These are phyloP conservation scores for Drosophila heteroneura DNA, from an alignment of 2,888 invertebrate genomes.

Conservation along the genomic window DNA sequence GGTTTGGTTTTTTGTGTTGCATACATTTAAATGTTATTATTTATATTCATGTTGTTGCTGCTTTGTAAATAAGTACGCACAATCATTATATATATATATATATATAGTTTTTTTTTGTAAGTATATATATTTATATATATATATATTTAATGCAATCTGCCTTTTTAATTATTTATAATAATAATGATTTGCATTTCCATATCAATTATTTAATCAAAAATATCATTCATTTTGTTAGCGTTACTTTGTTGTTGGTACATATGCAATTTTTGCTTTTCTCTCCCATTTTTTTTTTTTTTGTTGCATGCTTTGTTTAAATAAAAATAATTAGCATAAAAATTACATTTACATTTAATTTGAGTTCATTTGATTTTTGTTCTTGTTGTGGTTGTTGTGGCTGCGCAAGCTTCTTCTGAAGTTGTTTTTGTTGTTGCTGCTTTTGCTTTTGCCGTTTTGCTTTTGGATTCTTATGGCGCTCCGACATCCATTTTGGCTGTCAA, in stretches of 20 bases:
- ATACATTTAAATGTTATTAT: slow-evolving; percentile 51
- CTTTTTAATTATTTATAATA: slow-evolving; percentile 69
- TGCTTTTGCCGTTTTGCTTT: slow-evolving; percentile 72
- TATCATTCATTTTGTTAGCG: slow-evolving; percentile 53
- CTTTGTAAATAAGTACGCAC: slow-evolving; percentile 76
- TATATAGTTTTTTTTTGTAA: slow-evolving; percentile 8
- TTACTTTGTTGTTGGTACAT: slow-evolving; percentile 59
- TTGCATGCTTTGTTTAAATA: slow-evolving; percentile 72
- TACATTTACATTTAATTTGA: slow-evolving; percentile 85
- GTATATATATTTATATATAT: slow-evolving; percentile 17
- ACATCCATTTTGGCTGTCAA: slow-evolving; percentile 72
- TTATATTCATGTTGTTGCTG: slow-evolving; percentile 62
- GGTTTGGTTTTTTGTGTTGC: slow-evolving; percentile 39
- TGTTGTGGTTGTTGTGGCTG: slow-evolving; percentile 58
- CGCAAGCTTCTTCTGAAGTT: slow-evolving; percentile 60
- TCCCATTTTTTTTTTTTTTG: slow-evolving; percentile 31
- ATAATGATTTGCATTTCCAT: slow-evolving; percentile 68
- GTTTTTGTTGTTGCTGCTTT: slow-evolving; percentile 58
- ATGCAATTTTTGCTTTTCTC: slow-evolving; percentile 42
- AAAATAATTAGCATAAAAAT: slow-evolving; percentile 84
- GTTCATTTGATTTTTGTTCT: slow-evolving; percentile 84
- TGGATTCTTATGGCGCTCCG: slow-evolving; percentile 75
- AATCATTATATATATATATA: slow-evolving; percentile 47
- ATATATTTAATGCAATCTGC: slow-evolving; percentile 54
- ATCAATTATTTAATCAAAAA: slow-evolving; percentile 78